Conservation (phyloP, 2,113 vertebrate species). For the Archocentrus centrarchus region DNA sequence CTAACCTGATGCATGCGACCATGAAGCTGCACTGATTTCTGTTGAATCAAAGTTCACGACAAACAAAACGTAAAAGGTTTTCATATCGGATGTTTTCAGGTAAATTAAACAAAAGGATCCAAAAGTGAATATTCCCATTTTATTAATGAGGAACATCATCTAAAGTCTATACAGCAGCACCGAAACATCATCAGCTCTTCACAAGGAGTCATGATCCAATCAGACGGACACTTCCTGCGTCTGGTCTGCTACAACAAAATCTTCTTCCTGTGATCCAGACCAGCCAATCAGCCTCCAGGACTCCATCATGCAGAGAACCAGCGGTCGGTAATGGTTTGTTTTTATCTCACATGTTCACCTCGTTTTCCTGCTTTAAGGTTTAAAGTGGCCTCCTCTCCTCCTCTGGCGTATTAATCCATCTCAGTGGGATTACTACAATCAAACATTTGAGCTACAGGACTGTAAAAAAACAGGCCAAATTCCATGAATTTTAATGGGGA, state of each 20-base stretch:
- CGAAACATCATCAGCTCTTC: constrained; percentile 6
- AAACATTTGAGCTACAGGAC: not conserved
- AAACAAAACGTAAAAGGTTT: no score
- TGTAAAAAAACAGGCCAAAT: no score
- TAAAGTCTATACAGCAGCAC: constrained; percentile 19
- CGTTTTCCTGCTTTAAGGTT: not conserved
- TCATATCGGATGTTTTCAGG: not conserved
- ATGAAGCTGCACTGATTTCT: not conserved
- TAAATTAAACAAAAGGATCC: accelerated
- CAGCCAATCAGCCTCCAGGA: not conserved
- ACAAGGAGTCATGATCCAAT: not conserved
- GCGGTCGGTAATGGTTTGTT: not conserved
- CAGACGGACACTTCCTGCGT: not conserved
- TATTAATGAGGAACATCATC: constrained; percentile 3
- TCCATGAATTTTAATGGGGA: no score
- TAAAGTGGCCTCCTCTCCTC: not conserved
- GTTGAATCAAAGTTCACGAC: not conserved
- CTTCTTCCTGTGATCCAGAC: not conserved
- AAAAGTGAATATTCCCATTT: not conserved
- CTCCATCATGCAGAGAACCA: not conserved
- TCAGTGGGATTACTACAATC: not conserved
- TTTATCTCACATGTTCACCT: no score
- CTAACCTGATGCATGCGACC: no score
- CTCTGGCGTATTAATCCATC: no score
- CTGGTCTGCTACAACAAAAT: no score